Conservation (phyloP, 23 tunicate genomes). For the Pegea sp. region DNA sequence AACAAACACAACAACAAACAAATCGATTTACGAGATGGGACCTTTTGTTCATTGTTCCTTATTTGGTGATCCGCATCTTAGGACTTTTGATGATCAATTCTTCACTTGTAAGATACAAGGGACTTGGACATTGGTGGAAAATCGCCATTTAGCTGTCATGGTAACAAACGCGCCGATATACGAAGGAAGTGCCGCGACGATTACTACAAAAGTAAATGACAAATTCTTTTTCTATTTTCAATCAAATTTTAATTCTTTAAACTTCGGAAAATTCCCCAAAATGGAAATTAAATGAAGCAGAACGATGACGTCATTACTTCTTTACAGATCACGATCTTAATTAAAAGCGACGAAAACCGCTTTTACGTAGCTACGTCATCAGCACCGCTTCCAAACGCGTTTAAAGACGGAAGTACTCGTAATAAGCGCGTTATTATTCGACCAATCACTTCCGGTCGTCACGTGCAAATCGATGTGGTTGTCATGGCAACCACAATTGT, state of each 20-base stretch:
- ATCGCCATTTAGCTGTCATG: constrained; percentile 54
- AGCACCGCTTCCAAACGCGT: constrained; percentile 23
- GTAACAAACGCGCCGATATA: constrained; percentile 44
- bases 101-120: constrained; percentile 57
- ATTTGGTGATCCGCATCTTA: constrained; percentile 82
- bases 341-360: constrained; percentile 23
- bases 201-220: constrained; percentile 36
- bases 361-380: constrained; percentile 21
- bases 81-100: constrained; percentile 56
- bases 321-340: constrained; percentile 64
- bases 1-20: too few species aligned
- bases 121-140: constrained; percentile 60
- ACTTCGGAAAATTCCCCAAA: too few species aligned
- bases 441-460: constrained; percentile 9
- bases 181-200: constrained; percentile 36
- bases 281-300: too few species aligned
- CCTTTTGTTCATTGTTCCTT: constrained; percentile 63
- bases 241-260: too few species aligned
- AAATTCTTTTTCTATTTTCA: not conserved
- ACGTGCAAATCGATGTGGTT: constrained; percentile 30
- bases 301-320: too few species aligned
- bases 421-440: constrained; percentile 10
- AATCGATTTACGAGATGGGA: too few species aligned
- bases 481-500: constrained; percentile 63
- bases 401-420: constrained; percentile 32